Conservation (phyloP, 2,888 invertebrate species). For the Pogonocherus hispidulus region DNA sequence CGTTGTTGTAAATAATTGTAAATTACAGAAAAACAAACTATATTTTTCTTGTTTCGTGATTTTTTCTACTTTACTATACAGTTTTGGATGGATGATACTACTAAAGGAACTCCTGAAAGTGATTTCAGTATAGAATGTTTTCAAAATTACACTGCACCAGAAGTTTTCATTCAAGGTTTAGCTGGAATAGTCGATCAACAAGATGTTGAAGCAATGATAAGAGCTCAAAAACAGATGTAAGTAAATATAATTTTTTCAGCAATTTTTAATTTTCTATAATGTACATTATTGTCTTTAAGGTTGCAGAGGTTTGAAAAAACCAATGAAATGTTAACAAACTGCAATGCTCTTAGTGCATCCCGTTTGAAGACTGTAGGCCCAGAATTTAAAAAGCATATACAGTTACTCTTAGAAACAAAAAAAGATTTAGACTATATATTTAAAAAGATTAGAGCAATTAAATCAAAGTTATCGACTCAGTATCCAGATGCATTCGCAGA, state of each 20-base stretch:
- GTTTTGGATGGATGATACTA: conserved; percentile 67
- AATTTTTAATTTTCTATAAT: neutral
- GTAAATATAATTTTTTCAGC: conserved; percentile 55
- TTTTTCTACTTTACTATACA: no score
- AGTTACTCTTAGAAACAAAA: conserved; percentile 89
- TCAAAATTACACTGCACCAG: conserved; percentile 90
- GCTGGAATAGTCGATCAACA: conserved; percentile 93
- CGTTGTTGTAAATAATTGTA: no score
- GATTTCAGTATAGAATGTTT: conserved; percentile 89
- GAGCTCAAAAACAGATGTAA: conserved; percentile 95
- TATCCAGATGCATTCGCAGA: conserved; percentile 78
- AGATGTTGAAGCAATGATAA: conserved; percentile 90
- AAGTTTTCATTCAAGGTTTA: conserved; percentile 92
- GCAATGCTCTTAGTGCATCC: conserved; percentile 92
- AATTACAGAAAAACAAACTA: no score
- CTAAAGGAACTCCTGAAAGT: conserved; percentile 76
- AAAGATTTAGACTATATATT: conserved; percentile 96
- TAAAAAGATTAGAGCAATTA: conserved; percentile 88
- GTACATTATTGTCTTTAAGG: conserved; percentile 71
- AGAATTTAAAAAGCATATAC: conserved; percentile 93
- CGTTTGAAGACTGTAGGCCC: conserved; percentile 87
- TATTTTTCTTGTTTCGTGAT: no score
- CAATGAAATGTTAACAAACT: conserved; percentile 98
- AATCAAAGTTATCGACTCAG: conserved; percentile 80
- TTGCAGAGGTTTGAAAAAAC: conserved; percentile 97